These are phyloP conservation scores for Emydura subglobosa DNA, from an alignment of 2,113 vertebrate genomes.

Conservation along the genomic window DNA sequence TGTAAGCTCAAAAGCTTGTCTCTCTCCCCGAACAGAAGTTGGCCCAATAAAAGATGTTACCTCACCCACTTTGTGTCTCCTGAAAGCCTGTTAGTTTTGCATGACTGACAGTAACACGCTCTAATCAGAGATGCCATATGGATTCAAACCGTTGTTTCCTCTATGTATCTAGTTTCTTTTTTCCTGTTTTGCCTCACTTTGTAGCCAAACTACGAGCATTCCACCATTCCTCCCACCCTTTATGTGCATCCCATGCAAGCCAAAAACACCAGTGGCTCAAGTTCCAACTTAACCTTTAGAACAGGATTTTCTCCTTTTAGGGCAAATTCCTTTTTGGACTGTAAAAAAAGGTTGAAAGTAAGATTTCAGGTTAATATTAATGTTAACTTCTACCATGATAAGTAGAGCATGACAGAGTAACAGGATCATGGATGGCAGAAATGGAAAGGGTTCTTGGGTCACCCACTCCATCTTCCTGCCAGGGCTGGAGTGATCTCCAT, in stretches of 20 bases:
- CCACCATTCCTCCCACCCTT: neutral
- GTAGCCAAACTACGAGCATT: neutral
- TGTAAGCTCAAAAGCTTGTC: too few relatives aligned
- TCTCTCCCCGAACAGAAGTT: too few relatives aligned
- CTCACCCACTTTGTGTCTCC: too few relatives aligned
- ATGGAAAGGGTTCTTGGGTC: rapidly evolving
- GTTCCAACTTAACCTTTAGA: neutral
- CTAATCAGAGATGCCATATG: neutral
- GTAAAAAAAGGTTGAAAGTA: neutral
- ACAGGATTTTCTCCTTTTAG: too few relatives aligned
- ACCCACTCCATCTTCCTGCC: neutral
- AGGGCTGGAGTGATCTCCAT: neutral
- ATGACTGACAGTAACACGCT: neutral
- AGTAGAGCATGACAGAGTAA: neutral
- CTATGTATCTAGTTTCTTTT: neutral
- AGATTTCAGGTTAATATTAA: neutral
- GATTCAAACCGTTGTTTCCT: neutral
- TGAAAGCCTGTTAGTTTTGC: neutral
- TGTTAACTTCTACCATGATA: neutral
- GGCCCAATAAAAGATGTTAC: too few relatives aligned
- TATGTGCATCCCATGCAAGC: neutral
- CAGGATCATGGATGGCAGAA: neutral
- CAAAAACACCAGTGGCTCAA: neutral
- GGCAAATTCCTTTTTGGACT: neutral
- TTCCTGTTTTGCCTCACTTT: neutral